Base-by-base conservation (phyloP, 2,888 invertebrate species). In the Agonopterix subpropinquella region DNA sequence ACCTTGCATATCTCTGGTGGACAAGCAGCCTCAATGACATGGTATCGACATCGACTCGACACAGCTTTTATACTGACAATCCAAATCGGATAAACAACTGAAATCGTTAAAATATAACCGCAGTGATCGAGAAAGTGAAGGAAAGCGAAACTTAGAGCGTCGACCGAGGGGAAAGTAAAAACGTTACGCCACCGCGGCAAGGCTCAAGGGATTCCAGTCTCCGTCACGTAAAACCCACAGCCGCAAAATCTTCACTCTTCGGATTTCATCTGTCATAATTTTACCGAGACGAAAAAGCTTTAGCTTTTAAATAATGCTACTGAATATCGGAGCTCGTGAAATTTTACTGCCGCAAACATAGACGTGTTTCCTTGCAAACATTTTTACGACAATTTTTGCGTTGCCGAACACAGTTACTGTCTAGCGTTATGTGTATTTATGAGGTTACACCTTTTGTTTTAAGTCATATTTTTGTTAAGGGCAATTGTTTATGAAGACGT, bases 191-290 rank as follows among this genome's bases (percentile, higher is more conserved):
- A 62, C 67, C 62, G 62, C 57, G 59, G 52, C 28, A 64, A 66
- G 65, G 80, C 85, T 82, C 84, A 76, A 71, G 84, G 83, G 84
- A 83, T 79, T 74, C 71, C 48, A 53, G 63, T 64, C 67, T 62
- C 62, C 67, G 63, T 72, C 71, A 71, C 70, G 70, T 65, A 74
- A 71, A 77, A 70, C 75, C 69, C 64, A 61, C 28, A 65, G 65
- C 71, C 75, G 72, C 69, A 59, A 77, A 77, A 80, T 81, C 77
- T 73, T 71, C 70, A 61, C 72, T 71, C 62, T 63, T 61, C 59
- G 77, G 72, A 76, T 75, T 79, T 77, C 77, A 77, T 75, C 75
- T 75, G 79, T 83, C 80, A 82, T 82, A 80, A 80, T 79, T 77
- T 77, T 59, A 57, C 46, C 47, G 53, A 59, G 61, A 65, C 58